A percentile compares a stretch with the other conserved stretches of the same genome.
Evolutionary conservation across 37 sponge, comb jelly and placozoan species (phyloP).

Genomic region (Cliona cf. orientalis): DNA sequence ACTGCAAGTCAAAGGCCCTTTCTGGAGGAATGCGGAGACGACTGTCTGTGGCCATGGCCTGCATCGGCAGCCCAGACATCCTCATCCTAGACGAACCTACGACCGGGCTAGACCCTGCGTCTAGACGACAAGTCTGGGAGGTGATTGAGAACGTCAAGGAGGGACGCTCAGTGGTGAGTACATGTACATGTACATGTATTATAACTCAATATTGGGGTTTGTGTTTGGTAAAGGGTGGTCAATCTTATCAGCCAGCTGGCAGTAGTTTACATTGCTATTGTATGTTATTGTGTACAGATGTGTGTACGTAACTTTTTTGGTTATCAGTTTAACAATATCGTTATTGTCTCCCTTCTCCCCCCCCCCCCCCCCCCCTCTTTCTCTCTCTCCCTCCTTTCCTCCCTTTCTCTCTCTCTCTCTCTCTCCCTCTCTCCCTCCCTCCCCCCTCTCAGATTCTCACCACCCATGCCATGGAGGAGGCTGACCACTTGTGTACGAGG

Average conservation of each 20-base stretch:
- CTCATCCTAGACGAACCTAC: constrained; percentile 83
- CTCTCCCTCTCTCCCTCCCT: too few species aligned
- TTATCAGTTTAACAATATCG: too few species aligned
- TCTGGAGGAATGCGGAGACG: constrained; percentile 81
- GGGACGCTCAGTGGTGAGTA: constrained; percentile 66
- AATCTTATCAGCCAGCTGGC: too few species aligned
- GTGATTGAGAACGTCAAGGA: constrained; percentile 74
- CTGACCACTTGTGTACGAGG: constrained; percentile 77
- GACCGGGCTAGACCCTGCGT: constrained; percentile 76
- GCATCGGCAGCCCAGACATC: constrained; percentile 78
- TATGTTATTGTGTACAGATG: too few species aligned
- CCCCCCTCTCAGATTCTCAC: constrained; percentile 75
- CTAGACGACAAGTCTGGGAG: constrained; percentile 81
- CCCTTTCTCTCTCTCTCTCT: too few species aligned
- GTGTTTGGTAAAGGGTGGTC: too few species aligned
- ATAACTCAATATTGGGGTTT: neutral
- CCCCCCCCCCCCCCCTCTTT: too few species aligned
- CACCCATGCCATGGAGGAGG: constrained; percentile 85
- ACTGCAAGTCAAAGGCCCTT: constrained; percentile 52
- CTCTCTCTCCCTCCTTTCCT: constrained; percentile 76
- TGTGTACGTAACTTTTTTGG: too few species aligned
- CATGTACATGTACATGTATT: neutral
- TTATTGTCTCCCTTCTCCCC: too few species aligned
- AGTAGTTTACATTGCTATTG: too few species aligned
- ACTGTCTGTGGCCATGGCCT: constrained; percentile 84